phyloP scores from a whole-genome alignment of 2,888 invertebrate species.

The Polia nebulosa region DNA sequence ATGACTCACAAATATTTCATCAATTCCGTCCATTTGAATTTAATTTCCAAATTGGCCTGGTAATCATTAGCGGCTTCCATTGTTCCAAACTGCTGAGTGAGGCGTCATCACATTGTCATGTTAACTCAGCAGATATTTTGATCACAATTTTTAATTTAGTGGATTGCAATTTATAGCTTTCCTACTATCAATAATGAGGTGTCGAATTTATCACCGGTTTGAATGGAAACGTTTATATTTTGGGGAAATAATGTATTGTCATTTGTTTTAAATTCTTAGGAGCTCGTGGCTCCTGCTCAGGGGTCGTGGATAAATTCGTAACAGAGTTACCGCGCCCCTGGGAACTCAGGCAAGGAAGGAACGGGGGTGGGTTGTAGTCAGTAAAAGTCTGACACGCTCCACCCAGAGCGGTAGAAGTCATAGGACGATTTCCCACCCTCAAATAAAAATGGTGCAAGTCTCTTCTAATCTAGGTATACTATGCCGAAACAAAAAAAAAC shows the following conservation, averaged over 20 bases:
- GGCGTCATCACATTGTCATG: constrained; percentile 25
- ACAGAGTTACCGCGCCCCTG: no score
- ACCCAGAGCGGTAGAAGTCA: no score
- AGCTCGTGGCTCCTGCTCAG: no score
- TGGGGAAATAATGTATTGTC: background rate
- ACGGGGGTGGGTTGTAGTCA: no score
- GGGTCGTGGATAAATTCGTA: no score
- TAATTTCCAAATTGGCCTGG: constrained; percentile 37
- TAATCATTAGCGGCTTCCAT: constrained; percentile 42
- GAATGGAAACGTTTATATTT: constrained; percentile 1
- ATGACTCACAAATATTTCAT: constrained; percentile 3
- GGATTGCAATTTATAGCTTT: constrained; percentile 3
- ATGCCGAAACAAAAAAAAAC: no score
- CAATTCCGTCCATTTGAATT: constrained; percentile 27
- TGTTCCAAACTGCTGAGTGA: constrained; percentile 44
- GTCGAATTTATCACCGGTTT: background rate
- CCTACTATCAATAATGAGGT: constrained; percentile 5
- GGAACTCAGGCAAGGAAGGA: no score
- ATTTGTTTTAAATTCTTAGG: no score
- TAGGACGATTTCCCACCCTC: no score
- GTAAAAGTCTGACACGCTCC: no score
- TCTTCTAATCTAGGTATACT: no score
- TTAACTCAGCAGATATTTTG: constrained; percentile 10
- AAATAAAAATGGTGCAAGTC: no score
- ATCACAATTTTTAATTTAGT: constrained; percentile 26